Conservation (phyloP, 2,113 vertebrate species). For the Numenius arquata region DNA sequence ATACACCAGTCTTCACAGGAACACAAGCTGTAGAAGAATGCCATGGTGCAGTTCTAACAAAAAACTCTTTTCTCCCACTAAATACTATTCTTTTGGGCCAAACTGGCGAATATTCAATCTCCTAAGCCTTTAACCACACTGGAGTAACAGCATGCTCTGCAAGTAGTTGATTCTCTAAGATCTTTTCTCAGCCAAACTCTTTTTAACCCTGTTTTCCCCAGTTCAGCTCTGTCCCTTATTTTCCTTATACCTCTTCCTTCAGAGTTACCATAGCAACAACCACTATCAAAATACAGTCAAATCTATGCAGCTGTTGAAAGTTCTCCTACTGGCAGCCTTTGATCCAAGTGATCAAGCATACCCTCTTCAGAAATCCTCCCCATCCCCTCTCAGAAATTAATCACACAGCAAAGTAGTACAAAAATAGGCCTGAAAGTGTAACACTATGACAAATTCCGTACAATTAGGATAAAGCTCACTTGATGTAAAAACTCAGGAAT, state of each 20-base stretch:
- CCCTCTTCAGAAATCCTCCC: neutral
- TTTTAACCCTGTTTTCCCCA: neutral
- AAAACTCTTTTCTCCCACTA: neutral
- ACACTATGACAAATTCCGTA: neutral
- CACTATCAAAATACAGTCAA: neutral
- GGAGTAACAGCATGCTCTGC: neutral
- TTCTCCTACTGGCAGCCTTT: neutral
- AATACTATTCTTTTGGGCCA: slow-evolving; percentile 42
- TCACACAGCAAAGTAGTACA: neutral
- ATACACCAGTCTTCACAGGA: neutral
- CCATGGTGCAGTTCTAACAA: neutral
- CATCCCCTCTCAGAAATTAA: neutral
- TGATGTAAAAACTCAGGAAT: neutral
- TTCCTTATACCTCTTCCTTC: slow-evolving; percentile 22
- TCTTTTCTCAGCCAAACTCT: neutral
- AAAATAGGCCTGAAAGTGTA: neutral
- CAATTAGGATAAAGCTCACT: neutral
- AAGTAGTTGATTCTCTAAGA: slow-evolving; percentile 15
- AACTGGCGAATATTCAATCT: neutral
- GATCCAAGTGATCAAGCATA: neutral
- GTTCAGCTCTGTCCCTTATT: neutral
- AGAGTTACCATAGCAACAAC: slow-evolving; percentile 35
- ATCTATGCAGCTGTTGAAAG: neutral
- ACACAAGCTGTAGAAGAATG: neutral
- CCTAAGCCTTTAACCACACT: slow-evolving; percentile 1